Evolutionary conservation across 2,113 vertebrate species (phyloP), one percentile per base, ranked within the genome.

Genomic region (Malurus alboscapulatus): DNA sequence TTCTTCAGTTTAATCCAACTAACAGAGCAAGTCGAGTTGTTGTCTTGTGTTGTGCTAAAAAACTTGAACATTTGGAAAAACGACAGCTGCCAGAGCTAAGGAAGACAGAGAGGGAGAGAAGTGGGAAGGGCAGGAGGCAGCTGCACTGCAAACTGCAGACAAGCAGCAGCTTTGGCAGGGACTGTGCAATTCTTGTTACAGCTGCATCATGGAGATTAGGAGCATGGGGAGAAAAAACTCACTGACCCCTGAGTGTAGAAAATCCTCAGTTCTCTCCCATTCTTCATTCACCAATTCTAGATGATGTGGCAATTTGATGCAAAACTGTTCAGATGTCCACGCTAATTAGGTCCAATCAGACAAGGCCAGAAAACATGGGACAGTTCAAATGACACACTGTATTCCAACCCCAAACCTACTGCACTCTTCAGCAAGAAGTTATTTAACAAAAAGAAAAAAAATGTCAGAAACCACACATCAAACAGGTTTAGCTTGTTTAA

Each of bases 161-260:
- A 83, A 48, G 83, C 75, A 94, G 79, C 71, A 92, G 58, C 67
- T 87, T 51, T 87, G 74, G 69, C 55, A 73, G 47, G 27, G 51
- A 48, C 59, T 61, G 38, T 34, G 54, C 26, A 44, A 48, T 66
- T 29, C 62, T 53, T 54, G 30, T 45, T 76, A 68, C 67, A 88
- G 67, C 54, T 65, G 42, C 36, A 38, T 21, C 42, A 61, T 2
- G 3, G 2, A 57, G n/a, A 48, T 38, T 38, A 58, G 32, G 38
- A 50, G 83, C 62, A 27, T 0, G 4, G 13, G 0, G 6, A 6
- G 10, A 0, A 11, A 24, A 74, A 34, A 4, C 1, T 26, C 7
- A 15, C 1, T 14, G 17, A 74, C 38, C 62, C 90, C 76, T 54
- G 1, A 53, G 27, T 2, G 32, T 17, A 62, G 51, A 34, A 88